These are phyloP conservation scores for Charadrius vociferus DNA, from an alignment of 2,113 vertebrate genomes.

Conservation along the genomic window DNA sequence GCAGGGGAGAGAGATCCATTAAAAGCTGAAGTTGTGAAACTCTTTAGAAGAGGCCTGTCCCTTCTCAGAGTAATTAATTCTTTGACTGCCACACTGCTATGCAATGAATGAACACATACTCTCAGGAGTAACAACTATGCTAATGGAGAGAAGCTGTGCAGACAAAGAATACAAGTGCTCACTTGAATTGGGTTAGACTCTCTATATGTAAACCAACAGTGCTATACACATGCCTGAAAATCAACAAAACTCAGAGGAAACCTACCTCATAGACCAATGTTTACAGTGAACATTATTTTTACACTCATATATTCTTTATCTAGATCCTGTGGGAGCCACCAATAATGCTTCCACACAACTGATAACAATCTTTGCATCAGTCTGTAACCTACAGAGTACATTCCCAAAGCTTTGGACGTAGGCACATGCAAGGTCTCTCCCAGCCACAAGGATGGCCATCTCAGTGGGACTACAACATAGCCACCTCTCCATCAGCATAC, in stretches of 20 bases:
- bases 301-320: accelerated
- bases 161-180: not conserved
- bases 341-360: accelerated
- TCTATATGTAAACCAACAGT: not conserved
- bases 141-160: not conserved
- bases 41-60: slow-evolving; percentile 60
- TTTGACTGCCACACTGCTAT: slow-evolving; percentile 62
- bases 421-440: not conserved
- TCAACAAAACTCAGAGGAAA: not conserved
- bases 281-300: accelerated
- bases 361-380: accelerated
- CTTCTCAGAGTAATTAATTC: slow-evolving; percentile 76
- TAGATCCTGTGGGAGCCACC: not conserved
- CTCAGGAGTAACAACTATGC: slow-evolving; percentile 46
- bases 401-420: accelerated
- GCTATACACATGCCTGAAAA: not conserved
- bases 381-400: accelerated
- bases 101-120: slow-evolving; percentile 62
- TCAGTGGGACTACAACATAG: not conserved
- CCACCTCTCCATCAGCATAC: not conserved
- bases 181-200: not conserved
- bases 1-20: slow-evolving; percentile 55
- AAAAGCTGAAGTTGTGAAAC: slow-evolving; percentile 70
- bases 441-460: not conserved
- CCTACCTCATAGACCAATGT: not conserved